Evolutionary conservation across 2,113 vertebrate species (phyloP), one percentile per base, ranked within the genome.

Genomic region (Barbus barbus): DNA sequence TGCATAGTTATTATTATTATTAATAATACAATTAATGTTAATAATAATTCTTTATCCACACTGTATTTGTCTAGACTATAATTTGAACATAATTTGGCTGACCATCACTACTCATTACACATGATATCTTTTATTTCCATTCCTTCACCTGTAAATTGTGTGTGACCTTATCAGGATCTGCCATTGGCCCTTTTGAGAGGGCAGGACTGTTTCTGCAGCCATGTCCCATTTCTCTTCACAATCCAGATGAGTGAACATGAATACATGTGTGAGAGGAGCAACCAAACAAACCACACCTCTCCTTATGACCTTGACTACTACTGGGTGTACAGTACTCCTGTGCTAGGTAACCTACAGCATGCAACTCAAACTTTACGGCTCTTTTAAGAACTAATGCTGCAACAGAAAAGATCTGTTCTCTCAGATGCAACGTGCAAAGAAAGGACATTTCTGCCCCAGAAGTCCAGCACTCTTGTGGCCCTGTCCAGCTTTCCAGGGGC

Each of bases 401-500:
- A 79, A 24, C 9, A 13, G 61, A 22, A 61, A n/a, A 46, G 0
- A 28, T 74, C 13, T 46, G 24, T 78, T 89, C 4, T 85, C 69
- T 82, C 91, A 97, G 96, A 97, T 78, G 96, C 95, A 24, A 94
- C 96, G 46, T 97, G 96, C 86, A 96, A 94, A 0, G 95, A 96
- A 82, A 91, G 95, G 85, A 94, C 86, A 26, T 97, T 97, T 85
- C 90, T 97, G 82, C 92, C 95, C 18, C 92, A 92, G 78, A 96
- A 96, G 89, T 94, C 95, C 75, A 94, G 94, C 86, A 92, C 89
- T 9, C 94, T 97, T 1, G 94, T 96, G 38, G 96, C 96, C 67
- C 63, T 97, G 85, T 96, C 96, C 0, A 97, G 96, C 84, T 97
- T 97, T 87, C 96, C 96, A 0, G 96, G 96, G 14, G 96, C 96